Evolutionary conservation across 2,113 vertebrate genomes (phyloP), one percentile per base, ranked within the genome.

Genomic region (Sclerurus mexicanus): DNA sequence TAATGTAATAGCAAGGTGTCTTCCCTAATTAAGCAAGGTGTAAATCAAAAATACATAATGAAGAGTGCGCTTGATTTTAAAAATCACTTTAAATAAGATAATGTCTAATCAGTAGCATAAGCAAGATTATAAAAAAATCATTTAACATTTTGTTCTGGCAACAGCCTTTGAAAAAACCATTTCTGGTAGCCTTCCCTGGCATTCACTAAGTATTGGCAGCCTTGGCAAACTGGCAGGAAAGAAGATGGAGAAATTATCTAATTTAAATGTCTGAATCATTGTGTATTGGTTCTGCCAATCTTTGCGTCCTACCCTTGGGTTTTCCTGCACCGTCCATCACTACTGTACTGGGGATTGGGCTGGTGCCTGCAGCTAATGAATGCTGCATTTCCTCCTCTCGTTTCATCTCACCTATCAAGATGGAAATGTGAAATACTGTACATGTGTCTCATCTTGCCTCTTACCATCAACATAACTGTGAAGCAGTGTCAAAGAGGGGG

Each of bases 171-270:
- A 67, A 88, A 94, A 50, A 83, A 93, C 9, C 3, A 4, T 52
- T 90, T 83, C 74, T 94, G 82, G 66, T 96, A 73, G 33, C 46
- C 50, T 90, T 93, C 78, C 78, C 67, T 95, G 90, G 87, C 85
- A 79, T 30, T 64, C 71, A 30, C 10, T 46, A n/a, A 73, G 16
- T 22, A 79, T 69, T 95, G 93, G 80, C 91, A 94, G 72, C 87
- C 87, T 90, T 95, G 95, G 95, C 59, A 95, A 94, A 91, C 87
- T 90, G 92, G 87, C 89, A 93, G 75, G 35, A 52, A 59, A 72
- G 93, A 81, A 63, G 52, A 71, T 33, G 52, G 39, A 94, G 64
- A 73, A 90, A 67, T 92, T 66, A 56, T 80, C 82, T 74, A 75
- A 71, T 85, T 88, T 85, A 71, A 91, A 88, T 0, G 0, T 67